Evolutionary conservation across 92 coral and sea anemone species (phyloP).

Genomic region (Bergia puertoricense): DNA sequence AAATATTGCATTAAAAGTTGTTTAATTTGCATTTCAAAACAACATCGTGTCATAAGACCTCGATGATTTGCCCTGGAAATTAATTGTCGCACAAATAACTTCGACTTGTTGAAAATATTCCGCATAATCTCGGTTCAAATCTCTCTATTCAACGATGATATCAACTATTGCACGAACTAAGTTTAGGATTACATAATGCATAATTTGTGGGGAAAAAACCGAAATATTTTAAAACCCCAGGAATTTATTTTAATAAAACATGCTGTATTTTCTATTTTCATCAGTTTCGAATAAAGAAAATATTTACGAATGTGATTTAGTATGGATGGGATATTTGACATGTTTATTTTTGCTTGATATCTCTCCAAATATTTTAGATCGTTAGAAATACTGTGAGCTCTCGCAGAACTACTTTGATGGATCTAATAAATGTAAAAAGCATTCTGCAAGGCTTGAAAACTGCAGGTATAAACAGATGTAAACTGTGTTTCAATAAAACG

Average conservation of each 20-base stretch:
- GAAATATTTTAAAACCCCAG: constrained; percentile 8
- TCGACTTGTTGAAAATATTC: not conserved
- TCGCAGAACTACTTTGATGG: not conserved
- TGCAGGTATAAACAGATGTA: not conserved
- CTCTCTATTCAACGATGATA: not conserved
- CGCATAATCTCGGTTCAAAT: not conserved
- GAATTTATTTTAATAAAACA: constrained; percentile 9
- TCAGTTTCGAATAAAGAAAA: constrained; percentile 5
- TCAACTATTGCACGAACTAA: not conserved
- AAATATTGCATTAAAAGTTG: constrained; percentile 32
- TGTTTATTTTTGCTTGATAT: not conserved
- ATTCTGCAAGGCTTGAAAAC: not conserved
- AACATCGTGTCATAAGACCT: not conserved
- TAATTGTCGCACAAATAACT: not conserved
- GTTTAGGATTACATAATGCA: not conserved
- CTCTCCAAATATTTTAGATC: not conserved
- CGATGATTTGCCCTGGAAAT: not conserved
- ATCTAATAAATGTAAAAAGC: not conserved
- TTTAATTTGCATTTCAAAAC: constrained; percentile 41
- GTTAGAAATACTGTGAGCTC: not conserved
- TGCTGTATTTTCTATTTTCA: not conserved
- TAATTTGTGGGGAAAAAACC: not conserved
- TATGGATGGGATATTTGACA: not conserved
- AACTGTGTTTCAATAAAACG: not conserved
- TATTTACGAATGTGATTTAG: constrained; percentile 28